A percentile compares a stretch with the other conserved stretches of the same genome.
These are phyloP conservation scores for Zoanthus sansibaricus DNA, from an alignment of 92 coral and sea anemone genomes.

Conservation along the genomic window DNA sequence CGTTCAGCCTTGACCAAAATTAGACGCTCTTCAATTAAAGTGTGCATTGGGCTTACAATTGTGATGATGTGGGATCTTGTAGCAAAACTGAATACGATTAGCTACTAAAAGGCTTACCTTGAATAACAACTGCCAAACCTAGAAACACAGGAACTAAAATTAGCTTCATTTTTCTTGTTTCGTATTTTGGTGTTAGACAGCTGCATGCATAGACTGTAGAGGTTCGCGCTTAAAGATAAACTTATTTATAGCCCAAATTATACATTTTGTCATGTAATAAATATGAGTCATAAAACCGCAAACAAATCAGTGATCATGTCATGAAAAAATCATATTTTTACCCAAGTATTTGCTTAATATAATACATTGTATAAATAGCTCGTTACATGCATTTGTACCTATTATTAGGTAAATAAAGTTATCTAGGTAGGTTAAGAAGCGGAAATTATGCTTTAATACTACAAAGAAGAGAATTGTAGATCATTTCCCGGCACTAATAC, in stretches of 20 bases:
- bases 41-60: too few relatives aligned
- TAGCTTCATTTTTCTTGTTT: conserved; percentile 14
- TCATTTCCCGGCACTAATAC: not conserved
- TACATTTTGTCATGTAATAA: conserved; percentile 7
- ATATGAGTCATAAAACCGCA: conserved; percentile 6
- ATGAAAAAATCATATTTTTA: conserved; percentile 14
- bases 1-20: too few relatives aligned
- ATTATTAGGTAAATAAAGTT: not conserved
- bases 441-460: not conserved
- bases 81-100: too few relatives aligned
- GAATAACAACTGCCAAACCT: not conserved
- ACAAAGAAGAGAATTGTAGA: not conserved
- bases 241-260: not conserved
- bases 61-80: too few relatives aligned
- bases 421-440: not conserved
- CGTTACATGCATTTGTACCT: not conserved
- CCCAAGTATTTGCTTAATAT: conserved; percentile 2
- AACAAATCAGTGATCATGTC: conserved; percentile 24
- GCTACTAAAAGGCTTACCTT: not conserved
- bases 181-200: conserved; percentile 7
- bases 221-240: not conserved
- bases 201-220: not conserved
- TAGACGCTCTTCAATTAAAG: too few relatives aligned
- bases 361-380: conserved; percentile 2
- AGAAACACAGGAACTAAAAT: conserved; percentile 11